Conservation (phyloP, 2,888 invertebrate species). For the Tenthredo mesomela region DNA sequence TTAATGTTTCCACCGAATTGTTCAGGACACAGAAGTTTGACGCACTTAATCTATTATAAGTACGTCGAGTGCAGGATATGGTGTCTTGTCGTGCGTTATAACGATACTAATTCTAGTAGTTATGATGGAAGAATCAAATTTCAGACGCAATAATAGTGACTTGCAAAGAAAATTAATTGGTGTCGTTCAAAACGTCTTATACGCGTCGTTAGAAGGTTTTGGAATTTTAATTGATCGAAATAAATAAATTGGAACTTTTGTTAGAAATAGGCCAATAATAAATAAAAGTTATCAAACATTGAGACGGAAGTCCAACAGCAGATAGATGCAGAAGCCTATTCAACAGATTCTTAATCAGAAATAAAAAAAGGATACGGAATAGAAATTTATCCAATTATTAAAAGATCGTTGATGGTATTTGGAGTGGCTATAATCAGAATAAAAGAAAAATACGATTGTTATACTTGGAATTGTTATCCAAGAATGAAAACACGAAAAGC, state of each 20-base stretch:
- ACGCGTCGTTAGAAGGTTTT: neutral
- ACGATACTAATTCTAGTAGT: neutral
- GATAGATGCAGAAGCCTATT: neutral
- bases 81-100: neutral
- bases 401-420: neutral
- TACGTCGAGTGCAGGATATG: neutral
- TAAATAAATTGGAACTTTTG: neutral
- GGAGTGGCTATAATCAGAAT: neutral
- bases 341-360: neutral
- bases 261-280: neutral
- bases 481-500: neutral
- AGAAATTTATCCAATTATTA: neutral
- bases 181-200: neutral
- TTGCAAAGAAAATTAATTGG: neutral
- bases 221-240: neutral
- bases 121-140: neutral
- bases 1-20: neutral
- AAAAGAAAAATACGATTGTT: neutral
- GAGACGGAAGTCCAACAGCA: neutral
- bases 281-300: neutral
- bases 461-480: neutral
- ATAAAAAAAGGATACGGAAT: neutral
- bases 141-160: neutral
- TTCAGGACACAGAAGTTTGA: neutral
- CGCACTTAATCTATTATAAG: neutral